Percentiles rank a stretch among this genome's conserved stretches.
Conservation (phyloP, 1,140 invertebrate genomes). For the Popillia japonica region DNA sequence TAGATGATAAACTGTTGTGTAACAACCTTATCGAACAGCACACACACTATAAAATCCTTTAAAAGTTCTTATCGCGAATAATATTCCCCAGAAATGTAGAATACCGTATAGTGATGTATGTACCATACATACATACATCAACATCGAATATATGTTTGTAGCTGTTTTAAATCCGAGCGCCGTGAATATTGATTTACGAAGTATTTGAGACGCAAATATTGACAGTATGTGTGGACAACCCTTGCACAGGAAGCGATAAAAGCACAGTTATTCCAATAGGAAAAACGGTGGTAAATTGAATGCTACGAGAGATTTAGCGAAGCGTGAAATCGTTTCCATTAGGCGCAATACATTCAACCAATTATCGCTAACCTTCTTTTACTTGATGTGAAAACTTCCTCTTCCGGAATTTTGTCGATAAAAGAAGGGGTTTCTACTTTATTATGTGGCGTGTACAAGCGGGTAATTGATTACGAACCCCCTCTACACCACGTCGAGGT, state of each 20-base stretch:
- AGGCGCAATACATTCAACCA: background rate
- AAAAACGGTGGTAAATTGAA: slow-evolving; percentile 28
- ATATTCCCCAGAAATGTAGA: background rate
- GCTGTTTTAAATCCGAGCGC: slow-evolving; percentile 8
- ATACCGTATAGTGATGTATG: background rate
- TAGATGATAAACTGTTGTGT: slow-evolving; percentile 15
- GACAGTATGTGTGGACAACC: slow-evolving; percentile 23
- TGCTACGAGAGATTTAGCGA: background rate
- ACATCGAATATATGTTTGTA: background rate
- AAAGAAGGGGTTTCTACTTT: background rate
- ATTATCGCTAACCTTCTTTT: slow-evolving; percentile 5
- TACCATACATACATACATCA: background rate
- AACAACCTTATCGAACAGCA: background rate
- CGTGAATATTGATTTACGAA: slow-evolving; percentile 20
- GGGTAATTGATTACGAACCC: no score
- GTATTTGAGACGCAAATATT: slow-evolving; percentile 28
- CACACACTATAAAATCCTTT: slow-evolving; percentile 13
- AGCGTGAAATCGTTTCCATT: slow-evolving; percentile 8
- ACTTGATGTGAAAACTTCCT: background rate
- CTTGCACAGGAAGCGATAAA: slow-evolving; percentile 24
- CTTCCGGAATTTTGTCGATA: background rate
- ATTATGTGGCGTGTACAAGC: no score
- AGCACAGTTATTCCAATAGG: slow-evolving; percentile 19
- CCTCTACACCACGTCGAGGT: no score
- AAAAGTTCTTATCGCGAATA: slow-evolving; percentile 25